Evolutionary conservation across 1,140 invertebrate species (phyloP).

Genomic region (Papilio helenus): DNA sequence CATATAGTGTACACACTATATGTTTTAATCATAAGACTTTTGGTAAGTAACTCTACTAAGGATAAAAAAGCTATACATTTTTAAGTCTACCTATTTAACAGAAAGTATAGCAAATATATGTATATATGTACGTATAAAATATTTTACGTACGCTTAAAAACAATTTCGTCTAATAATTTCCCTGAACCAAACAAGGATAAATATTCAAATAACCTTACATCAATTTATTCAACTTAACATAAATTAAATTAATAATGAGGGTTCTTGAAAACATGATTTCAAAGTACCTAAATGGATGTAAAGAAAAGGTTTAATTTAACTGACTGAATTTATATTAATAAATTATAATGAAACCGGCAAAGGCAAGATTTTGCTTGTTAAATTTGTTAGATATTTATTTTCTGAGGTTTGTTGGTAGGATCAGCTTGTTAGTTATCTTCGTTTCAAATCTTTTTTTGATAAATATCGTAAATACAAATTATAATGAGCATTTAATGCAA

Average conservation of each 20-base stretch:
- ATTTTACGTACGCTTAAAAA: not conserved
- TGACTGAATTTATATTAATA: not conserved
- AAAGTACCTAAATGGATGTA: conserved; percentile 12
- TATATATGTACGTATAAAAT: too few species aligned
- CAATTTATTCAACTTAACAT: not conserved
- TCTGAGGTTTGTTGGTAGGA: not conserved
- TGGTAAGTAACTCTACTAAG: too few species aligned
- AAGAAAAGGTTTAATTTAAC: not conserved
- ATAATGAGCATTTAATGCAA: not conserved
- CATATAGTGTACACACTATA: too few species aligned
- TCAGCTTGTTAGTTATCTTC: not conserved
- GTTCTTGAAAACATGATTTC: conserved; percentile 1
- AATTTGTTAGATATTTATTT: not conserved
- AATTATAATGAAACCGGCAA: conserved; percentile 12
- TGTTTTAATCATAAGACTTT: too few species aligned
- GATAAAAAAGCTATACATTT: too few species aligned
- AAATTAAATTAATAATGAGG: conserved; percentile 1
- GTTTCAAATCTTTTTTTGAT: not conserved
- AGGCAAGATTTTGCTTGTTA: not conserved
- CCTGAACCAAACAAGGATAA: not conserved
- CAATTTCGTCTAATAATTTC: not conserved
- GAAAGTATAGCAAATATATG: too few species aligned
- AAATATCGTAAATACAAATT: not conserved
- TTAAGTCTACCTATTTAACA: too few species aligned
- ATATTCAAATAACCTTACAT: not conserved